A percentile compares a stretch with the other conserved stretches of the same genome.
Evolutionary conservation across 2,888 invertebrate species (phyloP).

Genomic region (Hemaris fuciformis): DNA sequence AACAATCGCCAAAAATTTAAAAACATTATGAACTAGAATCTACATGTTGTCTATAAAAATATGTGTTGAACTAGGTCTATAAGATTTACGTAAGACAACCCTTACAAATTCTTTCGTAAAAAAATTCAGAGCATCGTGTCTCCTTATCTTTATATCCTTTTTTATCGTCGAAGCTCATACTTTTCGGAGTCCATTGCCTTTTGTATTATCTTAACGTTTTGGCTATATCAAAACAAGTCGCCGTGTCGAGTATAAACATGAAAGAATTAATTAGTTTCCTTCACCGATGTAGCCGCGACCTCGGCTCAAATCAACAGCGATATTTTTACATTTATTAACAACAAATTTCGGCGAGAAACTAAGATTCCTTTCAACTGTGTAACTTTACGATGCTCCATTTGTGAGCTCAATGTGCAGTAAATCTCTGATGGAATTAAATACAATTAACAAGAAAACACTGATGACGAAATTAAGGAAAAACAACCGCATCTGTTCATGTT

Average conservation of each 20-base stretch:
- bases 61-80: too few species aligned
- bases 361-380: background rate
- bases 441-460: background rate
- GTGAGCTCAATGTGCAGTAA: background rate
- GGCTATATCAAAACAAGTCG: background rate
- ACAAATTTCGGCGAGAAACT: background rate
- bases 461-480: background rate
- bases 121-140: background rate
- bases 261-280: background rate
- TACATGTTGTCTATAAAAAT: too few species aligned
- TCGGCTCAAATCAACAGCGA: background rate
- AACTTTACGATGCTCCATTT: background rate
- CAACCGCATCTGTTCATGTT: background rate
- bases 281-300: background rate
- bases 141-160: background rate
- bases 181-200: background rate
- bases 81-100: background rate
- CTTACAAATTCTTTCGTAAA: background rate
- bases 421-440: background rate
- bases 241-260: background rate
- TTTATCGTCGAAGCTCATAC: constrained; percentile 4
- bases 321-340: background rate
- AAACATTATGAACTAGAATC: too few species aligned
- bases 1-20: too few species aligned
- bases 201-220: background rate